phyloP scores from a whole-genome alignment of 2,797 vertebrate genomes.

The Peromyscus nudipes region DNA sequence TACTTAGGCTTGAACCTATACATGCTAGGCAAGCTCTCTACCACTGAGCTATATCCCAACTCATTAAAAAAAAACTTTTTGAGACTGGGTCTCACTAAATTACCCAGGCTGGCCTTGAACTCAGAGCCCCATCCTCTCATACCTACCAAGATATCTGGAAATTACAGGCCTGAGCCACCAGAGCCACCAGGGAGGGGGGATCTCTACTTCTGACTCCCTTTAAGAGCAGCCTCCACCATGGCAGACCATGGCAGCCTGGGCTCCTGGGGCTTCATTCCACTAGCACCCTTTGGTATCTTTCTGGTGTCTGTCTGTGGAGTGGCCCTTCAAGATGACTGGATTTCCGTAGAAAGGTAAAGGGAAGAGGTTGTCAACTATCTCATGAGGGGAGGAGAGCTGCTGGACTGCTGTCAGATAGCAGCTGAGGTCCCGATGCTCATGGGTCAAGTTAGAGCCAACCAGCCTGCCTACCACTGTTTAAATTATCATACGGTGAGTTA shows the following conservation, averaged over 20 bases:
- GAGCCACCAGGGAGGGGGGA: not conserved
- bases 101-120: not conserved
- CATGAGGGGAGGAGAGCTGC: fast-evolving
- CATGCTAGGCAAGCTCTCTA: not conserved
- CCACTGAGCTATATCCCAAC: not conserved
- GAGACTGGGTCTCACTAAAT: not conserved
- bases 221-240: not conserved
- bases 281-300: fast-evolving
- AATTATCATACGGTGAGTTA: not conserved
- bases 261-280: fast-evolving
- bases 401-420: not conserved
- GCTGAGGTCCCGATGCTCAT: not conserved
- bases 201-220: not conserved
- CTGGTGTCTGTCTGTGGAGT: not conserved
- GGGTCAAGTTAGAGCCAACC: not conserved
- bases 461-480: not conserved
- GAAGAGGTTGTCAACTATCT: fast-evolving
- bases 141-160: not conserved
- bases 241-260: not conserved
- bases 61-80: not conserved
- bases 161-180: not conserved
- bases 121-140: not conserved
- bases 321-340: fast-evolving
- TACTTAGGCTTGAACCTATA: not conserved
- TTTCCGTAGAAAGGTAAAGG: not conserved